Base-by-base conservation (phyloP, 1,140 invertebrate genomes). In the Nautilus pompilius region DNA sequence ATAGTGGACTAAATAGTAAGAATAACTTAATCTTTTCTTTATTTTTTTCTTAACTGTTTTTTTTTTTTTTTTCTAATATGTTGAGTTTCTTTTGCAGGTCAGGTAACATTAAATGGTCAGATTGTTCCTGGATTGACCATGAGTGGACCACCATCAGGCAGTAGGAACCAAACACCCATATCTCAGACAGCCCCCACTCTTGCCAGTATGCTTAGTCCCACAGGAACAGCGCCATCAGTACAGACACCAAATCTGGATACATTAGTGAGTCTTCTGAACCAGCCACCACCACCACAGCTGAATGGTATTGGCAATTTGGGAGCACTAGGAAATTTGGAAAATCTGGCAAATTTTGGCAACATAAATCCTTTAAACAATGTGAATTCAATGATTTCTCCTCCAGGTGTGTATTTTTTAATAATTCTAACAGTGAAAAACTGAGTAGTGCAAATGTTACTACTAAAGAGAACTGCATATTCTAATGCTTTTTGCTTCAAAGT, bases 21-120 rank as follows among this genome's bases (percentile, higher is more conserved):
- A n/a, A n/a, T n/a, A n/a, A n/a, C n/a, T n/a, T n/a, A n/a, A n/a
- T n/a, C n/a, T n/a, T n/a, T n/a, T n/a, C n/a, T n/a, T n/a, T n/a
- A n/a, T n/a, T n/a, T n/a, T n/a, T n/a, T n/a, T 28, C n/a, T 10
- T 32, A 30, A 46, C 29, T 59, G 2, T 59, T 60, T 48, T 13
- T 15, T 61, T 54, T 61, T 53, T 2, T 46, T 3, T 45, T 34
- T 51, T 53, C n/a, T n/a, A 58, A 49, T 62, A 24, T 60, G 53
- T 33, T 22, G 45, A 1, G 3, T 65, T 48, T 53, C 63, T 58
- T 29, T 53, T 63, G 13, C 57, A 80, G 79, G 76, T 66, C 75
- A 75, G 57, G 36, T 80, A 3, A 62, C 75, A 8, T 49, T 80
- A 56, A 77, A 79, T 69, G 71, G 73, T 6, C 76, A 77, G 26